Evolutionary conservation across 2,888 invertebrate species (phyloP).

Genomic region (Ochropleura leucogaster): DNA sequence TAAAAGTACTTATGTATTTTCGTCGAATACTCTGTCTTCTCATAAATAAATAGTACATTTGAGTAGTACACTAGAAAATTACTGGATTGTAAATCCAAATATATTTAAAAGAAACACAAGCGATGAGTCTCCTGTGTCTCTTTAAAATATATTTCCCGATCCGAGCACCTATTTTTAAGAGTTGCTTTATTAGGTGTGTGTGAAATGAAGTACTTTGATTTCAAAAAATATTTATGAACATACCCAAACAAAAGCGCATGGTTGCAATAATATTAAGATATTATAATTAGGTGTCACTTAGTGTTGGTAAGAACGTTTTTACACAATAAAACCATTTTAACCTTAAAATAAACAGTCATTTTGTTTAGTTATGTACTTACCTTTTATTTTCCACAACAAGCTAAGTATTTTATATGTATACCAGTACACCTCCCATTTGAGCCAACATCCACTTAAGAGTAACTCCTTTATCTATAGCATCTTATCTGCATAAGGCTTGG

Average conservation of each 20-base stretch:
- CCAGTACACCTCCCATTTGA: constrained; percentile 24
- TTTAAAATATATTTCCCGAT: too few species aligned
- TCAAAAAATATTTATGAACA: neutral
- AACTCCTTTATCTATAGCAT: constrained; percentile 57
- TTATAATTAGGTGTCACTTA: neutral
- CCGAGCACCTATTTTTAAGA: neutral
- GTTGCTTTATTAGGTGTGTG: too few species aligned
- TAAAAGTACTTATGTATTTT: too few species aligned
- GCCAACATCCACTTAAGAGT: constrained; percentile 40
- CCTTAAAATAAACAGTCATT: neutral
- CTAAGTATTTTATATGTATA: constrained; percentile 1
- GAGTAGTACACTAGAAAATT: too few species aligned
- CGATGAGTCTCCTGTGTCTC: too few species aligned
- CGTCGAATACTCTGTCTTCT: too few species aligned
- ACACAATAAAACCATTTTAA: neutral
- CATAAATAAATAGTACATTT: too few species aligned
- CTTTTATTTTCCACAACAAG: neutral
- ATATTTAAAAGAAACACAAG: too few species aligned
- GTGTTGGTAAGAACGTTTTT: neutral
- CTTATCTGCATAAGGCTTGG: constrained; percentile 60
- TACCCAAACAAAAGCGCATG: too few species aligned
- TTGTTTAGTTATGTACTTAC: too few species aligned
- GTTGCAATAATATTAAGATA: neutral
- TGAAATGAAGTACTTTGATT: neutral
- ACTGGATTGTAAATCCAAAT: too few species aligned